These are phyloP conservation scores for Dorcus hopei DNA, from an alignment of 2,888 invertebrate species.

Conservation along the genomic window DNA sequence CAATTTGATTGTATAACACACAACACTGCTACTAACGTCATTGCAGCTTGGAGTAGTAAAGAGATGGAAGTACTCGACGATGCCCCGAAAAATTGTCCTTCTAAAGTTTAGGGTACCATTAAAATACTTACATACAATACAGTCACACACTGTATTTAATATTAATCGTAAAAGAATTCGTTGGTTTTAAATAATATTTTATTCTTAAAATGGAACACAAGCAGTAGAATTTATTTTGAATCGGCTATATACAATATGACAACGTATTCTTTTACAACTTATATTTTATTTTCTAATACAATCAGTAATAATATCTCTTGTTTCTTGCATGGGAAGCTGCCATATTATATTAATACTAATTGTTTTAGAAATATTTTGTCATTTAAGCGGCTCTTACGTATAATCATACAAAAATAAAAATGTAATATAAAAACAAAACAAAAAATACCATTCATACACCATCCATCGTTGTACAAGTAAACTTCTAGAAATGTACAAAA, in stretches of 20 bases:
- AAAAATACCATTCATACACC: neutral
- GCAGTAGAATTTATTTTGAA: too few relatives aligned
- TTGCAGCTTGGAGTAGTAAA: slow-evolving; percentile 43
- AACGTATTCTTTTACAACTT: too few relatives aligned
- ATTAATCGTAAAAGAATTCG: too few relatives aligned
- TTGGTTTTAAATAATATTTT: too few relatives aligned
- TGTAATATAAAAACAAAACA: neutral
- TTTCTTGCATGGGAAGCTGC: too few relatives aligned
- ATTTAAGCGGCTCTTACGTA: neutral
- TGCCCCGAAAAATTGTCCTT: slow-evolving; percentile 41
- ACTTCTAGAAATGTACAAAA: neutral
- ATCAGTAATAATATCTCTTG: too few relatives aligned
- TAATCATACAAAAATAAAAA: neutral
- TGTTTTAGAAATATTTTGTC: neutral
- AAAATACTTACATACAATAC: slow-evolving; percentile 22
- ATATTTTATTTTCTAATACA: too few relatives aligned
- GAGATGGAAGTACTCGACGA: slow-evolving; percentile 41
- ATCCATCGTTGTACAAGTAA: too few relatives aligned
- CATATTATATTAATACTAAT: neutral
- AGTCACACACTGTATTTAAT: too few relatives aligned
- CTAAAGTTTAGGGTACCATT: slow-evolving; percentile 33
- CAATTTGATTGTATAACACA: slow-evolving; percentile 30
- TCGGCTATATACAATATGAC: too few relatives aligned
- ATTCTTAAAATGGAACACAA: too few relatives aligned
- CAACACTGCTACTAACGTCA: slow-evolving; percentile 40